A percentile compares a stretch with the other conserved stretches of the same genome.
Evolutionary conservation across 2,797 vertebrate species (phyloP).

Genomic region (Malacoraja senta): DNA sequence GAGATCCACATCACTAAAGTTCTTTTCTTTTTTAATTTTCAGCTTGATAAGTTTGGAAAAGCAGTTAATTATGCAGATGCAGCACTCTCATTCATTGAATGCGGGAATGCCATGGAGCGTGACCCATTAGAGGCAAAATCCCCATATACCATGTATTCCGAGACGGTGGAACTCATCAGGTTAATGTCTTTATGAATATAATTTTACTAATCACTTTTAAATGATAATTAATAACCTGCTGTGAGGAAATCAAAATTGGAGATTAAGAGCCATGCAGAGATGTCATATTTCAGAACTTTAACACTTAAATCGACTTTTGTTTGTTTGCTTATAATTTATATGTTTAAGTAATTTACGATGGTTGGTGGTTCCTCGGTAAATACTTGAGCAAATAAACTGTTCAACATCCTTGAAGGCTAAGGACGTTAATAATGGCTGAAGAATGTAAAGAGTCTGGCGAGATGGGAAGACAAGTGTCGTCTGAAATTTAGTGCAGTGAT

Average conservation of each 20-base stretch:
- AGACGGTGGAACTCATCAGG: conserved; percentile 97
- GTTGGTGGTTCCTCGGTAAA: neutral
- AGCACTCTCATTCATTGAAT: conserved; percentile 93
- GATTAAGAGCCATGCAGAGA: conserved; percentile 22
- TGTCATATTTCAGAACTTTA: conserved; percentile 33
- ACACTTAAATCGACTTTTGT: conserved; percentile 28
- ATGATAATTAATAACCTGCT: conserved; percentile 57
- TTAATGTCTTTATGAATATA: conserved; percentile 62
- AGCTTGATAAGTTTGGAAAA: conserved; percentile 96
- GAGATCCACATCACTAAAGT: conserved; percentile 39
- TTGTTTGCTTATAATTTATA: conserved; percentile 27
- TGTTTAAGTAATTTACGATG: neutral
- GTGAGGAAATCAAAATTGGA: conserved; percentile 42
- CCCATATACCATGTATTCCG: conserved; percentile 96
- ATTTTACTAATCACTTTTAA: conserved; percentile 59
- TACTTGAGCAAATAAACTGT: neutral
- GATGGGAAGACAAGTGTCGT: neutral
- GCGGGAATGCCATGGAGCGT: conserved; percentile 93
- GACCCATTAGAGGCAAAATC: conserved; percentile 94
- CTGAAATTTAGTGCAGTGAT: neutral
- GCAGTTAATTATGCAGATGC: conserved; percentile 94
- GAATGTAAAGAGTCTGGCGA: neutral
- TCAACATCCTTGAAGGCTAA: neutral
- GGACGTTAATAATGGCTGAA: neutral
- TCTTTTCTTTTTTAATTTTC: conserved; percentile 46